phyloP scores from a whole-genome alignment of 2,797 vertebrate genomes.

The Poecilia gillii region DNA sequence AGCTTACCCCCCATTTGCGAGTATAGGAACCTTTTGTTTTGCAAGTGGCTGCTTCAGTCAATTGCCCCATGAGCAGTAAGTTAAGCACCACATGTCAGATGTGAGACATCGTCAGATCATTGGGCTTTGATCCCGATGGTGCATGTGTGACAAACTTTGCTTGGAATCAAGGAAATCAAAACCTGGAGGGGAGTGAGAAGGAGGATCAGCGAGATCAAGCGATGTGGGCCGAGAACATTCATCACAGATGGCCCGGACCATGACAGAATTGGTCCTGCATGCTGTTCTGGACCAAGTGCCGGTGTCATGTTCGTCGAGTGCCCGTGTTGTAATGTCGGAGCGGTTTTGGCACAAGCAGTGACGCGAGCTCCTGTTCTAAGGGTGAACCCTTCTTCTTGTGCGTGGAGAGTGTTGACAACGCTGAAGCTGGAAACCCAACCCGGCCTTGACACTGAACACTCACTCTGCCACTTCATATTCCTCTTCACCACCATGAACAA shows the following conservation, averaged over 20 bases:
- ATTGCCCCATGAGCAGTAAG: constrained; percentile 41
- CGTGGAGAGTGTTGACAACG: constrained; percentile 74
- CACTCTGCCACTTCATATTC: constrained; percentile 60
- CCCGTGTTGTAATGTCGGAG: constrained; percentile 73
- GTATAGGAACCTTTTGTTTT: constrained; percentile 49
- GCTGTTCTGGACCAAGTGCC: constrained; percentile 69
- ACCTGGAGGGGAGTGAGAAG: constrained; percentile 58
- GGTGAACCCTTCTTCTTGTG: constrained; percentile 48
- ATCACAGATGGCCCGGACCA: constrained; percentile 74
- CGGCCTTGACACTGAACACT: constrained; percentile 68
- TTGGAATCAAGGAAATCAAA: constrained; percentile 62
- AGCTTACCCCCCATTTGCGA: constrained; percentile 60
- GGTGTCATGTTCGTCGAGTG: constrained; percentile 74
- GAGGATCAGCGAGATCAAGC: constrained; percentile 75
- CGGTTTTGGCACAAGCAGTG: constrained; percentile 70
- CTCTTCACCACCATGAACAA: constrained; percentile 48
- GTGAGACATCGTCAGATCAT: constrained; percentile 56
- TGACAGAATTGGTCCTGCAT: constrained; percentile 78
- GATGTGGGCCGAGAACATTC: constrained; percentile 76
- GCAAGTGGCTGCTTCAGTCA: constrained; percentile 44
- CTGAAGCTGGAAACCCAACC: constrained; percentile 71
- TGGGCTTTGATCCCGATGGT: constrained; percentile 67
- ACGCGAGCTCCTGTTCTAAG: constrained; percentile 69
- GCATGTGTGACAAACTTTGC: constrained; percentile 71
- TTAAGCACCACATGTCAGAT: constrained; percentile 55